Percentiles rank a stretch among this genome's conserved stretches.
phyloP scores from a whole-genome alignment of 2,113 vertebrate genomes.

The Corapipo altera region DNA sequence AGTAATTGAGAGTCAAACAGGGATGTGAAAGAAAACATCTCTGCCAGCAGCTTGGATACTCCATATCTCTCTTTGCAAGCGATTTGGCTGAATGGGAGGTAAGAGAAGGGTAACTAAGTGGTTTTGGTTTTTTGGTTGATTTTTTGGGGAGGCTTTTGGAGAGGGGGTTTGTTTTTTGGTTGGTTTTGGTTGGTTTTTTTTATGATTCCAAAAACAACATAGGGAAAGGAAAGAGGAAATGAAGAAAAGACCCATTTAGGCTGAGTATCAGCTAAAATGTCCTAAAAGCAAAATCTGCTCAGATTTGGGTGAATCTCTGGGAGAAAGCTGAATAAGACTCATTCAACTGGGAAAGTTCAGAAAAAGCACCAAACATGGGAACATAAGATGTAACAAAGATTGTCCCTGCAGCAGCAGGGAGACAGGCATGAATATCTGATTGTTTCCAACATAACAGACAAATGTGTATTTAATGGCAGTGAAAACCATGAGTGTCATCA shows the following conservation, averaged over 20 bases:
- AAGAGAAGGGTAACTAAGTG: neutral
- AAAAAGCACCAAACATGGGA: neutral
- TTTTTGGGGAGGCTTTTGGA: neutral
- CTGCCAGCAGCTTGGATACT: neutral
- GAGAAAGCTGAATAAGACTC: neutral
- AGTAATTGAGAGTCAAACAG: neutral
- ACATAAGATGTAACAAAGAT: neutral
- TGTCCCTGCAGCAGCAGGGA: neutral
- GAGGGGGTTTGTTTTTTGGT: too few relatives aligned
- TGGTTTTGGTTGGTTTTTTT: too few relatives aligned
- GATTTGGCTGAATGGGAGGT: neutral
- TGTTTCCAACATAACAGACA: neutral
- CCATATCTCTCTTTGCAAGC: neutral
- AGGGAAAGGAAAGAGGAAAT: neutral
- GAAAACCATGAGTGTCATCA: neutral
- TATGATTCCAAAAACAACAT: neutral
- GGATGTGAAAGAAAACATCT: neutral
- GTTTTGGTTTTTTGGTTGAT: neutral
- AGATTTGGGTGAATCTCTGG: neutral
- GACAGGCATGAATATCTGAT: neutral
- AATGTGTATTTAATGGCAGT: neutral
- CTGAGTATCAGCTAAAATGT: neutral
- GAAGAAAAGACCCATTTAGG: neutral
- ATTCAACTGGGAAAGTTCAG: neutral
- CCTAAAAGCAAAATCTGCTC: neutral